Base-by-base conservation (phyloP, 2,888 invertebrate species). In the Lapara coniferarum region DNA sequence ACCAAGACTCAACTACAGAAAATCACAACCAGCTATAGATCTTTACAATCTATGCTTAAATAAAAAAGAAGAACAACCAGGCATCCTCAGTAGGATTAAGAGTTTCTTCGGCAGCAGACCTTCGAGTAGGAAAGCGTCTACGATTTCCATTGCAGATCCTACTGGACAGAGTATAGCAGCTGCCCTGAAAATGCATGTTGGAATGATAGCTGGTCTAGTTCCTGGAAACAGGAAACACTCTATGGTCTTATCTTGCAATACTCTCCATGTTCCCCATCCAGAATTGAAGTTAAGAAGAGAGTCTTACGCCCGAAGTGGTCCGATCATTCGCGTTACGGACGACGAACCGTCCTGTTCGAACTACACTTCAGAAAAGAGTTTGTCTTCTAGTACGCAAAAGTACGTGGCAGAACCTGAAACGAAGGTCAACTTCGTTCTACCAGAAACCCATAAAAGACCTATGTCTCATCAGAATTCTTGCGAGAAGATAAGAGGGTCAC, bases 181-280 rank as follows among this genome's bases (percentile, higher is more conserved):
- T 6, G 96, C 96, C 5, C 86, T 96, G n/a, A 95, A 95, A 81
- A 95, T 95, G 79, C 96, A 96, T 78, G 96, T 96, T 81, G 96
- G 96, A 0, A 95, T 96, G 87, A 96, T 96, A 70, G 95, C 96
- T 37, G 96, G 96, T 0, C 87, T 96, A 1, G 95, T 96, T 67
- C 96, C 96, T 2, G 95, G 95, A 0, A 93, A 95, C 25, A 95
- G 96, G 75, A 95, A 95, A 76, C 91, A 92, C 69, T 92, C 93
- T 1, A 93, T 94, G 92, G 93, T 94, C 1, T 85, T 95, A 46
- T 95, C 95, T 0, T 95, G 95, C 75, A 95, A 95, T 76, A 95
- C 95, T 0, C 86, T 95, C 2, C 94, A 95, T 71, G 92, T 93
- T 0, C 93, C 93, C 2, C 85, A 90, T 66, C 88, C 90, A 51